Base-by-base conservation (phyloP, 2,888 invertebrate species). In the Harpalus rufipes region DNA sequence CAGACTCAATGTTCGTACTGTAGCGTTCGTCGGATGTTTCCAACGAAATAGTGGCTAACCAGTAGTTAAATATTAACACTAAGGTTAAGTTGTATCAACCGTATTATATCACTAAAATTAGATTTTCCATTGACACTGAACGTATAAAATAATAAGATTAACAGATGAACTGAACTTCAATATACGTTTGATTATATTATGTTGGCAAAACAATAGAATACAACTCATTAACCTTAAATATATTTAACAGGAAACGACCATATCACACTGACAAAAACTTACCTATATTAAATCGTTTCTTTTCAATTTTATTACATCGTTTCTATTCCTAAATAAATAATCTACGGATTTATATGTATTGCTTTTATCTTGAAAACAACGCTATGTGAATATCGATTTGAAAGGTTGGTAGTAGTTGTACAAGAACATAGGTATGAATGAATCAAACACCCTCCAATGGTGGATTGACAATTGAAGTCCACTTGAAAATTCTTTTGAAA, bases 241-340 rank as follows among this genome's bases (percentile, higher is more conserved):
- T 32, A 32, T 32, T 32, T 32, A 5, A 4, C 32, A 32, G 32
- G 32, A 32, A 32, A 21, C n/a, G 32, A 32, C 32, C 32, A 32
- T 4, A 32, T 32, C 32, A 32, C 32, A 32, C 5, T 32, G 6
- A 4, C 32, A 32, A 32, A 32, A 51, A 51, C 12, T 12, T 51
- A 51, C 12, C 5, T 12, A 10, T 51, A 51, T 51, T 51, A 12
- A 59, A 59, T 10, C 18, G 59, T 59, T 59, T 14, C 59, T 14
- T 44, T 59, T 25, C 63, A 63, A 0, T 63, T 25, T 63, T 8
- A 6, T 25, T 6, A 25, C 68, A 39, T 68, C 39, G 12, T 14
- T n/a, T 14, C 25, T 32, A 10, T 63, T 68, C 68, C 39, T 68
- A 14, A 14, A 68, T 68, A 68, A 68, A 68, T 68, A 68, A 68